Evolutionary conservation across 2,888 invertebrate genomes (phyloP).

Genomic region (Dromius quadrimaculatus): DNA sequence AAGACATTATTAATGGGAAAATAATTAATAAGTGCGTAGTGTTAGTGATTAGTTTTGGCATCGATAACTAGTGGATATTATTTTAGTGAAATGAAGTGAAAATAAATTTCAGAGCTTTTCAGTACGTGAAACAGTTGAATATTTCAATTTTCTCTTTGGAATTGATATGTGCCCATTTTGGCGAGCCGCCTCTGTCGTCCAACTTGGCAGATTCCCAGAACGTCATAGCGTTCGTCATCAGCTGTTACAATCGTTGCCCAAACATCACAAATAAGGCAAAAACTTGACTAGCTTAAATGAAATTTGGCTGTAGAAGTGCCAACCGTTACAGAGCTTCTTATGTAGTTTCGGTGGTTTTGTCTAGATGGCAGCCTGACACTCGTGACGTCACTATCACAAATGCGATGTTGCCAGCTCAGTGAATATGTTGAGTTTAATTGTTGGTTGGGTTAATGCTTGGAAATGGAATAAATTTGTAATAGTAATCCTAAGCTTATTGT

Average conservation of each 20-base stretch:
- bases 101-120: no score
- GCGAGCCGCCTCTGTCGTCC: slow-evolving; percentile 34
- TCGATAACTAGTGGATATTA: no score
- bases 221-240: slow-evolving; percentile 16
- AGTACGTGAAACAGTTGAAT: no score
- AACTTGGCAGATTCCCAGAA: slow-evolving; percentile 41
- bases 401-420: slow-evolving; percentile 5
- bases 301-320: neutral
- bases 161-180: neutral
- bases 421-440: slow-evolving; percentile 7
- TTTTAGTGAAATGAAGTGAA: no score
- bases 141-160: no score
- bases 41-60: no score
- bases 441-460: neutral
- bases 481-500: neutral
- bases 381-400: slow-evolving; percentile 2
- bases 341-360: slow-evolving; percentile 1
- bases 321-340: neutral
- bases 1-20: no score
- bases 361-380: neutral
- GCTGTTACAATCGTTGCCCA: slow-evolving; percentile 39
- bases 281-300: neutral
- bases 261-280: neutral
- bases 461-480: neutral
- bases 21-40: no score